Percentiles rank a stretch among this genome's conserved stretches.
Evolutionary conservation across 2,888 invertebrate species (phyloP).

Genomic region (Patella pellucida): DNA sequence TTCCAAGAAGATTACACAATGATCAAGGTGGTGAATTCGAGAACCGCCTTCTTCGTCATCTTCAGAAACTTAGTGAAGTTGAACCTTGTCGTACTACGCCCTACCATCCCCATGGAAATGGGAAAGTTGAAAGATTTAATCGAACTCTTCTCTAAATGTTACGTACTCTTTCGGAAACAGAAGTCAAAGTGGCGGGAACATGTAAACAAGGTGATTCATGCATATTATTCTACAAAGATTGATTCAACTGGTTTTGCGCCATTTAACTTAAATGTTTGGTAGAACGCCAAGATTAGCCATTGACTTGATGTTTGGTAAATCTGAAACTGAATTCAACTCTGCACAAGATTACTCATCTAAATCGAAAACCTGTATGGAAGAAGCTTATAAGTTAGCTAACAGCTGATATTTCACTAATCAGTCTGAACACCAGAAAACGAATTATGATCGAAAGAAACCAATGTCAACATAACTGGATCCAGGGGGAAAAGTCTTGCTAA

Average conservation of each 20-base stretch:
- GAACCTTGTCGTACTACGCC: slow-evolving; percentile 14
- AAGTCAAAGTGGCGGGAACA: slow-evolving; percentile 17
- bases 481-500: slow-evolving; percentile 19
- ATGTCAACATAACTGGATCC: not conserved
- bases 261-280: slow-evolving; percentile 17
- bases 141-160: slow-evolving; percentile 23
- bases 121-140: slow-evolving; percentile 22
- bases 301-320: slow-evolving; percentile 17
- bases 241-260: slow-evolving; percentile 14
- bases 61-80: slow-evolving; percentile 19
- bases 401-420: not conserved
- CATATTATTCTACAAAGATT: slow-evolving; percentile 24
- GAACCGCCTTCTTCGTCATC: slow-evolving; percentile 14
- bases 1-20: slow-evolving; percentile 21
- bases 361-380: slow-evolving; percentile 18
- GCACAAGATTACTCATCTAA: not conserved
- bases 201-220: slow-evolving; percentile 27
- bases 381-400: slow-evolving; percentile 11
- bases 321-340: not conserved
- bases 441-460: slow-evolving; percentile 15
- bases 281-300: slow-evolving; percentile 16
- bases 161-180: slow-evolving; percentile 3
- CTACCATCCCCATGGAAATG: slow-evolving; percentile 25
- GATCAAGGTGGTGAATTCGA: slow-evolving; percentile 24
- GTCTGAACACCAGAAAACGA: not conserved